Evolutionary conservation across 2,888 invertebrate species (phyloP), one percentile per base, ranked within the genome.

Genomic region (Lysandra bellargus): DNA sequence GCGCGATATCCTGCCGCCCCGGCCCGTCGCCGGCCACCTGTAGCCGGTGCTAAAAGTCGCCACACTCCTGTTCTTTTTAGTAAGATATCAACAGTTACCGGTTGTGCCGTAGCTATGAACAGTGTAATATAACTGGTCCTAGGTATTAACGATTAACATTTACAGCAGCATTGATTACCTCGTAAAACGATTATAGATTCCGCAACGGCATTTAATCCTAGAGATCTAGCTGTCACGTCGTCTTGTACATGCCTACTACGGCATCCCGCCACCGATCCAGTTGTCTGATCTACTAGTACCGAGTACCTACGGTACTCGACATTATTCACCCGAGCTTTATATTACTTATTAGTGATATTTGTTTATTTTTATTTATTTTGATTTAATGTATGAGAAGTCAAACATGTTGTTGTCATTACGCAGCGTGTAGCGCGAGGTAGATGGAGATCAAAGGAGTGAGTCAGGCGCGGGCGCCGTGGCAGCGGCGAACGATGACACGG

Each of bases 371-470:
- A 23, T 33, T 37, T 69, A 14, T 4, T 37, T 5, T 69, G 14
- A 69, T 69, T 33, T 4, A 37, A 33, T 23, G 33, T 17, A 37
- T 4, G 69, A 37, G 30, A 37, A 17, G 69, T 17, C 69, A 69
- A 69, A 69, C 69, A 69, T 17, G 69, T 69, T 69, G 69, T 14
- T 69, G 69, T 69, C 69, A 33, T 69, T 69, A 69, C 33, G 14
- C 33, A 12, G 33, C 69, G 23, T 1, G 69, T 5, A 37, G 14
- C 69, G 33, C 14, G 14, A 69, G 69, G 14, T 33, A 33, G 33
- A 69, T 14, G 14, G 33, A 69, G 69, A 69, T 69, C 69, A 69
- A 69, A 69, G 69, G 64, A 33, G 69, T 37, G 69, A 69, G 33
- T 69, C 69, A 69, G 69, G 33, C 69, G 69, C 69, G 33, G 33